These are phyloP conservation scores for Dendropsophus ebraccatus DNA, from an alignment of 2,113 vertebrate genomes.

Conservation along the genomic window DNA sequence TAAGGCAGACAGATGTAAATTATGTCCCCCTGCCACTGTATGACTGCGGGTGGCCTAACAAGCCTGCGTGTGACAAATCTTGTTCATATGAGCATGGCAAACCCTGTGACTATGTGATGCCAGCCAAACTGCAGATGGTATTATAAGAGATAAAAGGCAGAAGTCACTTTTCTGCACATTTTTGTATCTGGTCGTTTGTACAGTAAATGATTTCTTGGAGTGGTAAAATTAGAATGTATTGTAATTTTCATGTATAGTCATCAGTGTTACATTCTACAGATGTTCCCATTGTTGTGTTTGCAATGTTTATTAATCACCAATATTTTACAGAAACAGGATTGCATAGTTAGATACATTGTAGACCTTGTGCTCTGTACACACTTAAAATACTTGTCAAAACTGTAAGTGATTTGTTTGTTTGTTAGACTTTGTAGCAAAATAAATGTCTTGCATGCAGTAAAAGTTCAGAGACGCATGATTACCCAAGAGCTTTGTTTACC, in stretches of 20 bases:
- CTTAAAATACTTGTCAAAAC: not conserved
- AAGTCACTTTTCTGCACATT: not conserved
- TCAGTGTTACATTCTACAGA: not conserved
- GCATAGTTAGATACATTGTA: not conserved
- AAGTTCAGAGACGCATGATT: not conserved
- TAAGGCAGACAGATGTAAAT: not conserved
- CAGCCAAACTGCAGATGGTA: not conserved
- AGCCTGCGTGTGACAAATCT: not conserved
- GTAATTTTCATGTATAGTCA: not conserved
- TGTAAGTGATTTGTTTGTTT: conserved; percentile 2
- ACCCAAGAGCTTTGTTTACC: conserved; percentile 3
- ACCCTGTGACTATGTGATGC: conserved; percentile 19
- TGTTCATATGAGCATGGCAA: conserved; percentile 10
- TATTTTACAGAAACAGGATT: not conserved
- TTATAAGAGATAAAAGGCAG: not conserved
- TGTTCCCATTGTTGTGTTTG: not conserved
- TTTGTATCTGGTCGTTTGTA: not conserved
- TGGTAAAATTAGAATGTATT: not conserved
- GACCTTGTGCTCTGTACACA: not conserved
- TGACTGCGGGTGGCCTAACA: not conserved
- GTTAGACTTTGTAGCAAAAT: not conserved
- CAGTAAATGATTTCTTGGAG: not conserved
- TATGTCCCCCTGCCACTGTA: not conserved
- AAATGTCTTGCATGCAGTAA: not conserved
- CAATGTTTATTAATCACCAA: not conserved